These are phyloP conservation scores for Macrotis lagotis DNA, from an alignment of 2,113 vertebrate species.

Conservation along the genomic window DNA sequence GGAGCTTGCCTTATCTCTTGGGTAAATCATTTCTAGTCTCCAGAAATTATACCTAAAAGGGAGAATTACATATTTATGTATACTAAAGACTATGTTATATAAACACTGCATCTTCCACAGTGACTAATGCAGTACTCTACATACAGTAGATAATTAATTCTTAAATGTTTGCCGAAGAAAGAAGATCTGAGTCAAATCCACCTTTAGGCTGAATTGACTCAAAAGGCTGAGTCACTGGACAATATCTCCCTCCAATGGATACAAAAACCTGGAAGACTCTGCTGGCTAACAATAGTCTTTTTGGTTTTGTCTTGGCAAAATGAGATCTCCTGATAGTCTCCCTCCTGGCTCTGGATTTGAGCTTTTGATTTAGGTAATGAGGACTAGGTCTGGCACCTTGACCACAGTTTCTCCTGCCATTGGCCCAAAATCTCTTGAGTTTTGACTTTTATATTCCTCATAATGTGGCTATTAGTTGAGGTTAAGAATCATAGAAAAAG, in stretches of 20 bases:
- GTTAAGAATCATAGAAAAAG: not conserved
- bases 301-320: not conserved
- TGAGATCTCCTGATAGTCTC: not conserved
- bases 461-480: not conserved
- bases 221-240: not conserved
- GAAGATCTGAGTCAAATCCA: not conserved
- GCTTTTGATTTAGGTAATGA: not conserved
- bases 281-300: not conserved
- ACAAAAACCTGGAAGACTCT: not conserved
- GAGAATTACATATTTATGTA: not conserved
- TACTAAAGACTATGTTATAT: not conserved
- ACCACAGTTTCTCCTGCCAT: not conserved
- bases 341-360: not conserved
- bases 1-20: not conserved
- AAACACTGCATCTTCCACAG: rapidly evolving
- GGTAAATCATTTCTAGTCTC: not conserved
- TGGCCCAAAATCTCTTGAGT: not conserved
- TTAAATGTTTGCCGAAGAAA: not conserved
- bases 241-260: not conserved
- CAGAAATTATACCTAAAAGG: not conserved
- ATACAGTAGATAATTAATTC: rapidly evolving
- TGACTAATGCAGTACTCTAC: no score
- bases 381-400: not conserved
- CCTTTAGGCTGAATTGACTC: rapidly evolving
- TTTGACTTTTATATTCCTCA: not conserved